These are phyloP conservation scores for Pangasius djambal DNA, from an alignment of 2,797 vertebrate genomes.

Conservation along the genomic window DNA sequence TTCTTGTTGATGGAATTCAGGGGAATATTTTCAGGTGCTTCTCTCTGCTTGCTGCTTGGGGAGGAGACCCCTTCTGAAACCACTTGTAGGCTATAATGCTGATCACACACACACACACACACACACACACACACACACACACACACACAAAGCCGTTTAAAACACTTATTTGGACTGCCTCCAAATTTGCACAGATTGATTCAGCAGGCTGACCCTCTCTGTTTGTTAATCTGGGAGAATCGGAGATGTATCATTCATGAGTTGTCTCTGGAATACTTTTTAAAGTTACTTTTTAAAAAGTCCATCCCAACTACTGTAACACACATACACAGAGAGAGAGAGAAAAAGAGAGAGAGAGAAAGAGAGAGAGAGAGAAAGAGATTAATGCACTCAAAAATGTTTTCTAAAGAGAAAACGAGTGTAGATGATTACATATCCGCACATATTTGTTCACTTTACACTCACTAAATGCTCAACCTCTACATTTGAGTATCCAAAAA, in stretches of 20 bases:
- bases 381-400: neutral
- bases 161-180: constrained; percentile 52
- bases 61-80: constrained; percentile 34
- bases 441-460: neutral
- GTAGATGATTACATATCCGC: neutral
- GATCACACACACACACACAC: constrained; percentile 32
- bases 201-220: constrained; percentile 37
- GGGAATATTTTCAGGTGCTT: constrained; percentile 39
- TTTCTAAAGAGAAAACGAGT: neutral
- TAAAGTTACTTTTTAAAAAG: neutral
- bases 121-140: constrained; percentile 7
- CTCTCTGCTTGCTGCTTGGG: constrained; percentile 19
- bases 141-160: constrained; percentile 46
- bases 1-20: constrained; percentile 43
- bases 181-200: constrained; percentile 54
- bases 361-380: neutral
- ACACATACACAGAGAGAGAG: neutral
- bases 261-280: constrained; percentile 38
- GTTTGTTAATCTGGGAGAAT: constrained; percentile 50
- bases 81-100: constrained; percentile 35
- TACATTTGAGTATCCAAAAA: neutral
- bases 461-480: neutral
- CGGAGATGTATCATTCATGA: constrained; percentile 49
- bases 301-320: constrained; percentile 3
- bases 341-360: constrained; percentile 2